These are phyloP conservation scores for Drosophila kikkawai DNA, from an alignment of 1,140 invertebrate genomes.

Conservation along the genomic window DNA sequence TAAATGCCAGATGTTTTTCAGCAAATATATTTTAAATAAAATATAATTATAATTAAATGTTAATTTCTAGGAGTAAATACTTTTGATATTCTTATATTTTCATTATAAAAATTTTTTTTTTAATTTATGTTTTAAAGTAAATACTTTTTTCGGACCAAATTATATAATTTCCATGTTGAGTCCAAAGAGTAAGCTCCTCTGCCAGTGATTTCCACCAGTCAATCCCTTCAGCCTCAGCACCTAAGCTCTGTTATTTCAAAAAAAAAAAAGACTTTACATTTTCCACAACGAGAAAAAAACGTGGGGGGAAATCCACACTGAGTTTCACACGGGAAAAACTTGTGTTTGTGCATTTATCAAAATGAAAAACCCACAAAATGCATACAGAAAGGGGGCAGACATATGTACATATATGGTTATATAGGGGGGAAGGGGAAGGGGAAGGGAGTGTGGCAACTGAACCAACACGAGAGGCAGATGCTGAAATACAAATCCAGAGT, in stretches of 20 bases:
- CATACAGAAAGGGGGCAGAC: background rate
- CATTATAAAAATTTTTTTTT: no score
- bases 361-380: conserved; percentile 56
- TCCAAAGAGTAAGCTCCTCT: background rate
- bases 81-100: no score
- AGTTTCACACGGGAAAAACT: background rate
- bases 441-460: conserved; percentile 7
- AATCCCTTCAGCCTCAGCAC: background rate
- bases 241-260: conserved; percentile 12
- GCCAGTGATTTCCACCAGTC: background rate
- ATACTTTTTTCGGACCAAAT: background rate
- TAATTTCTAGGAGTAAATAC: no score
- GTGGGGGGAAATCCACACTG: conserved; percentile 11
- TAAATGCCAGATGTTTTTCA: no score
- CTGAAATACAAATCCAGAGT: conserved; percentile 14
- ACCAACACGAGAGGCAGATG: conserved; percentile 52
- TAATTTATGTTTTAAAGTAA: background rate
- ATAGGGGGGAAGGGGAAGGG: background rate
- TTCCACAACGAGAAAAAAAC: conserved; percentile 1
- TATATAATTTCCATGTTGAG: background rate
- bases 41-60: no score
- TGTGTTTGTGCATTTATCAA: conserved; percentile 24
- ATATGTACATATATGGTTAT: background rate
- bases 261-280: conserved; percentile 27
- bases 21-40: no score